Evolutionary conservation across 1,140 invertebrate genomes (phyloP).

Genomic region (Drosophila tsacasi): DNA sequence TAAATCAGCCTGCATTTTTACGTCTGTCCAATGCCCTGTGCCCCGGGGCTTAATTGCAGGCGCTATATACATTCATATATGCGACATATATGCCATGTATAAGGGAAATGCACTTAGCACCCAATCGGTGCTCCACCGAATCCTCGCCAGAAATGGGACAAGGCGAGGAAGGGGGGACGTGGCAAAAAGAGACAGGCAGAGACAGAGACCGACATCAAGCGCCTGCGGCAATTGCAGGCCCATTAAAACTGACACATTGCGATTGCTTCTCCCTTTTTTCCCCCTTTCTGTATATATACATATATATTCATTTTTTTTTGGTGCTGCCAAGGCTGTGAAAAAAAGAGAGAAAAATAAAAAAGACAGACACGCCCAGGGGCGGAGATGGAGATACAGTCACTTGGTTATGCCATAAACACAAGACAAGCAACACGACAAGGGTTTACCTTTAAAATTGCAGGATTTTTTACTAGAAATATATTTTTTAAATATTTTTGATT

Average conservation of each 20-base stretch:
- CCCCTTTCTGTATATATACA: neutral
- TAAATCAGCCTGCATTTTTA: constrained; percentile 38
- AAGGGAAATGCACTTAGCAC: constrained; percentile 56
- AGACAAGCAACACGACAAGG: neutral
- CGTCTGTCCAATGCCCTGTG: constrained; percentile 19
- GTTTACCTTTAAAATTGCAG: neutral
- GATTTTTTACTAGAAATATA: neutral
- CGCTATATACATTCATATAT: neutral
- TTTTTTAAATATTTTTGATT: too few relatives aligned
- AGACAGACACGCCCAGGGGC: constrained; percentile 27
- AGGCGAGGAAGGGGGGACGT: neutral
- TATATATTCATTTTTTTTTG: neutral
- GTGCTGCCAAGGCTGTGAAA: constrained; percentile 40
- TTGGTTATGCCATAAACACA: constrained; percentile 19
- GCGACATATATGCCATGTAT: neutral
- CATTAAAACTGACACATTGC: constrained; percentile 83
- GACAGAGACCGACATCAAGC: constrained; percentile 57
- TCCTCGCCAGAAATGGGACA: constrained; percentile 22
- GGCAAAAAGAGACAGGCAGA: neutral
- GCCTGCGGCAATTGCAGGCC: constrained; percentile 74
- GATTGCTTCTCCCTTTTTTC: constrained; percentile 57
- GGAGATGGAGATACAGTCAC: constrained; percentile 12
- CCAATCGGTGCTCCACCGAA: constrained; percentile 45
- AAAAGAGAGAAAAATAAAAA: constrained; percentile 23
- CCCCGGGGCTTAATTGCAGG: constrained; percentile 47